Conservation (phyloP, 1,140 invertebrate species). For the Formica exsecta region DNA sequence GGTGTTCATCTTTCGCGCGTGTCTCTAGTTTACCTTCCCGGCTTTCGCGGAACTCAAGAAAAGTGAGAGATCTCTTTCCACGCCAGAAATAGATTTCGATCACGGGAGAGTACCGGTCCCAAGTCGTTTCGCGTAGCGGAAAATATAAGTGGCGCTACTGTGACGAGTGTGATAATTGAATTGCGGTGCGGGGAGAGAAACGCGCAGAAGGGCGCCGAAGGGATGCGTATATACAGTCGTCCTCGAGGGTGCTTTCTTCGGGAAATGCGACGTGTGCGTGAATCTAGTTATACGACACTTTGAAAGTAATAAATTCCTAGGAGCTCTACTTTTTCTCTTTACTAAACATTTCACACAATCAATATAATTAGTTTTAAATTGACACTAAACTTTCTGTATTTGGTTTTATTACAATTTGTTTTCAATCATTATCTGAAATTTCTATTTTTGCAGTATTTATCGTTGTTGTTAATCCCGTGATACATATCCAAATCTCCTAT, state of each 20-base stretch:
- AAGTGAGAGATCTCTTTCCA: conserved; percentile 38
- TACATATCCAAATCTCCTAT: background rate
- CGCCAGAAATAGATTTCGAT: conserved; percentile 53
- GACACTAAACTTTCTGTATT: background rate
- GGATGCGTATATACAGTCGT: background rate
- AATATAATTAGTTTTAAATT: background rate
- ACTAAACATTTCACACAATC: background rate
- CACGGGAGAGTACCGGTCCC: conserved; percentile 4
- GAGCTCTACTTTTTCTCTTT: background rate
- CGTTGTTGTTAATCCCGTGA: background rate
- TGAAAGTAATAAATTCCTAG: background rate
- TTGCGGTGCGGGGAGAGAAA: background rate
- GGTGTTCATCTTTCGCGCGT: conserved; percentile 32
- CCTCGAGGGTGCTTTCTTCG: background rate
- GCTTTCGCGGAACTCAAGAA: background rate
- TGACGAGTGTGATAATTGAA: conserved; percentile 39
- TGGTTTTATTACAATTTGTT: background rate
- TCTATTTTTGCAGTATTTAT: background rate
- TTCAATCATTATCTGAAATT: conserved; percentile 6
- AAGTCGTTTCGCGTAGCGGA: background rate
- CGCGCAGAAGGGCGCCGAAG: background rate
- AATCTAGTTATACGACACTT: conserved; percentile 1
- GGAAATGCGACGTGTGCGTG: background rate
- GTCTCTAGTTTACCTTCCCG: conserved; percentile 35
- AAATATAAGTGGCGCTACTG: conserved; percentile 44